Percentiles rank a stretch among this genome's conserved stretches.
Conservation (phyloP, 2,113 vertebrate species). For the Dipodomys spectabilis region DNA sequence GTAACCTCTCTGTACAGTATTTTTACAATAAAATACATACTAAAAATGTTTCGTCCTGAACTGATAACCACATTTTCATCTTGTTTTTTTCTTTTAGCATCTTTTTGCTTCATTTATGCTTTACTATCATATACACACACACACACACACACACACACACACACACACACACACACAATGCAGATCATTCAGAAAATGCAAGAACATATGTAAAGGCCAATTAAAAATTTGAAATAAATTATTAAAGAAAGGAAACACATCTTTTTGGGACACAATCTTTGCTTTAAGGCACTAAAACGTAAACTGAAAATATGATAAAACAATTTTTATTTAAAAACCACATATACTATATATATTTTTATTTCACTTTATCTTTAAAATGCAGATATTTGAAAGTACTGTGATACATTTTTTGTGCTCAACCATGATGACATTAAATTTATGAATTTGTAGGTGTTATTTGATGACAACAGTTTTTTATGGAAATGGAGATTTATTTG, state of each 20-base stretch:
- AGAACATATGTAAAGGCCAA: background rate
- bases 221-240: no score
- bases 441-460: background rate
- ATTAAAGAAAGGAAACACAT: slow-evolving; percentile 23
- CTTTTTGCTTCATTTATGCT: background rate
- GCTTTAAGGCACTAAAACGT: background rate
- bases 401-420: background rate
- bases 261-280: slow-evolving; percentile 27
- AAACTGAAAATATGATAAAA: slow-evolving; percentile 46
- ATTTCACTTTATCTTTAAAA: background rate
- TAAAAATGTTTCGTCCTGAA: slow-evolving; percentile 4
- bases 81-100: slow-evolving; percentile 27
- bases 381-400: background rate
- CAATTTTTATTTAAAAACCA: slow-evolving; percentile 27
- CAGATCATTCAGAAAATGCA: slow-evolving; percentile 49
- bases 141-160: slow-evolving; percentile 28
- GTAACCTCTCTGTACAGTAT: no score
- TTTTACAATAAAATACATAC: no score
- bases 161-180: no score
- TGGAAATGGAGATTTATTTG: background rate
- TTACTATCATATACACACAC: slow-evolving; percentile 20
- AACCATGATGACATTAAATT: background rate
- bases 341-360: background rate
- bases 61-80: slow-evolving; percentile 34
- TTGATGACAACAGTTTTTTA: background rate